Evolutionary conservation across 2,797 vertebrate species (phyloP), one percentile per base, ranked within the genome.

Genomic region (Mus spretus): DNA sequence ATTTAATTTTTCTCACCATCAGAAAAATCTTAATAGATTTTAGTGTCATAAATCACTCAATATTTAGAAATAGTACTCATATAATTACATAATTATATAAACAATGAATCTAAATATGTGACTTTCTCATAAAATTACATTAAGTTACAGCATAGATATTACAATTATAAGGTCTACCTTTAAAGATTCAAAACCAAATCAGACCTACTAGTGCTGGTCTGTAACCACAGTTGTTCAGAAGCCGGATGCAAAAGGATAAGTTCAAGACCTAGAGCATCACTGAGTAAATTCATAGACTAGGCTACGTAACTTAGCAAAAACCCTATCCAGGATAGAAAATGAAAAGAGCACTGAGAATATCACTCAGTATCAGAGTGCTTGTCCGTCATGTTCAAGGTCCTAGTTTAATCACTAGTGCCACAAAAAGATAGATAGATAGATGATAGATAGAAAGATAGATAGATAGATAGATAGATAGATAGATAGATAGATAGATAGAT

Each of bases 111-210:
- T 72, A 84, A 74, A 90, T 80, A 77, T 8, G 87, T 9, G 9
- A 90, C 26, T 11, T 31, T 80, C 44, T 70, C 91, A 47, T 44
- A 26, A 78, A 87, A 28, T 94, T 74, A 63, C 75, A 31, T 74
- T 47, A 92, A 94, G 4, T 59, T 83, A n/a, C 11, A 92, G 14
- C 6, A 70, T 61, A 57, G 8, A 61, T 59, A 63, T 34, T 84
- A 47, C 9, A 79, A 93, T 65, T 93, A 94, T 92, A 93, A 92
- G 1, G 61, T 28, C 1, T 96, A 63, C 26, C 70, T 93, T 95
- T 88, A 81, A 93, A 93, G 19, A 11, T 17, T 78, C n/a, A 63
- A 65, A 89, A 11, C 59, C 22, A 89, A 50, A 14, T 44, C 13
- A 34, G 17, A 28, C 6, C 40, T 50, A 50, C 13, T 24, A 14